Evolutionary conservation across 2,888 invertebrate species (phyloP), one percentile per base, ranked within the genome.

Genomic region (Candidula unifasciata): DNA sequence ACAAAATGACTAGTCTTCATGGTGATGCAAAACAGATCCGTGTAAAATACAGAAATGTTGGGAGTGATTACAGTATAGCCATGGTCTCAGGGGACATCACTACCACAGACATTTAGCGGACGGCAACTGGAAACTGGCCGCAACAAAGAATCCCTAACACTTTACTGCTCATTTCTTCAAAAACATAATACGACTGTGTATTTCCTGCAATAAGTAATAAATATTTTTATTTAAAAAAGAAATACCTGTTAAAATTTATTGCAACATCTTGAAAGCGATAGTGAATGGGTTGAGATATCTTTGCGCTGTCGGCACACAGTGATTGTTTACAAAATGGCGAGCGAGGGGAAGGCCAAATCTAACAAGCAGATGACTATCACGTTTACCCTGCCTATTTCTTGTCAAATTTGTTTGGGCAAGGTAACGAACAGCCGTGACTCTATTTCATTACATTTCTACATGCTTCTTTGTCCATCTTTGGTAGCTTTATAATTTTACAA

Each of bases 401-500:
- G 93, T 87, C 93, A 93, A 86, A 91, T 93, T 64, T 93, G 93
- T 86, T 87, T 93, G n/a, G 92, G 92, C 89, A 93, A 92, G 91
- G 93, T 92, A 87, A 13, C 13, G 8, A 44, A 44, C 44, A 44
- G 44, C 13, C 44, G 13, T 44, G 13, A 44, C 13, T 44, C 13
- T 13, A 44, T 44, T 6, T 13, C 44, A 44, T 10, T 44, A 44
- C 13, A 44, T 44, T 44, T 44, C 13, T 44, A n/a, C n/a, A n/a
- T n/a, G n/a, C n/a, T n/a, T n/a, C n/a, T n/a, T n/a, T n/a, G n/a
- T n/a, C n/a, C n/a, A n/a, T n/a, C n/a, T n/a, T n/a, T n/a, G n/a
- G n/a, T n/a, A n/a, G n/a, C n/a, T n/a, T n/a, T n/a, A n/a, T n/a
- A n/a, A n/a, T n/a, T n/a, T n/a, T n/a, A n/a, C n/a, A n/a, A n/a